Evolutionary conservation across 1,140 invertebrate species (phyloP).

Genomic region (Adoxophyes honmai): DNA sequence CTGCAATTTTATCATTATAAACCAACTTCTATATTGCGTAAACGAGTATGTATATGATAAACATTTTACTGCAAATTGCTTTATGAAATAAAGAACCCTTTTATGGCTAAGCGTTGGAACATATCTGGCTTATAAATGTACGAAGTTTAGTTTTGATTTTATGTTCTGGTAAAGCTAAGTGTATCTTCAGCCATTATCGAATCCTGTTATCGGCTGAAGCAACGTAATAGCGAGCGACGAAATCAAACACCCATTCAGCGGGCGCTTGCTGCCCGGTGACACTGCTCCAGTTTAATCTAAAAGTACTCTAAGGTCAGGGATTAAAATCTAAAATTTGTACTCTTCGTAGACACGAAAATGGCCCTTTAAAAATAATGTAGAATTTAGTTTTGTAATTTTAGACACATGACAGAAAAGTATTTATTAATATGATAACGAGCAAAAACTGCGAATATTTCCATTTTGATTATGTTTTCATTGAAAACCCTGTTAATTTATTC

Average conservation of each 20-base stretch:
- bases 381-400: no score
- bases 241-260: slow-evolving; percentile 6
- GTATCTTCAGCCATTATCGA: background rate
- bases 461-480: slow-evolving; percentile 5
- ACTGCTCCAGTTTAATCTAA: background rate
- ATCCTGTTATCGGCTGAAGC: background rate
- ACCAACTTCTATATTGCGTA: background rate
- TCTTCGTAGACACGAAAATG: no score
- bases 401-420: no score
- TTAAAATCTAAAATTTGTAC: no score
- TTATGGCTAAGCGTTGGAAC: slow-evolving; percentile 13
- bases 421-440: background rate
- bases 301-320: background rate
- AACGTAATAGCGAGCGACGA: background rate
- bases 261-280: background rate
- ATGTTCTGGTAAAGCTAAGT: background rate
- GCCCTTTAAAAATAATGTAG: no score
- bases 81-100: slow-evolving; percentile 20
- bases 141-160: slow-evolving; percentile 16
- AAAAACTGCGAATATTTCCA: slow-evolving; percentile 5
- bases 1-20: slow-evolving; percentile 37
- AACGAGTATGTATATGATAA: slow-evolving; percentile 6
- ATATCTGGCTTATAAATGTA: slow-evolving; percentile 20
- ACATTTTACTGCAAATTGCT: slow-evolving; percentile 35
- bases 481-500: slow-evolving; percentile 9